Evolutionary conservation across 2,888 invertebrate species (phyloP), one percentile per base, ranked within the genome.

Genomic region (Itoplectis maculator): DNA sequence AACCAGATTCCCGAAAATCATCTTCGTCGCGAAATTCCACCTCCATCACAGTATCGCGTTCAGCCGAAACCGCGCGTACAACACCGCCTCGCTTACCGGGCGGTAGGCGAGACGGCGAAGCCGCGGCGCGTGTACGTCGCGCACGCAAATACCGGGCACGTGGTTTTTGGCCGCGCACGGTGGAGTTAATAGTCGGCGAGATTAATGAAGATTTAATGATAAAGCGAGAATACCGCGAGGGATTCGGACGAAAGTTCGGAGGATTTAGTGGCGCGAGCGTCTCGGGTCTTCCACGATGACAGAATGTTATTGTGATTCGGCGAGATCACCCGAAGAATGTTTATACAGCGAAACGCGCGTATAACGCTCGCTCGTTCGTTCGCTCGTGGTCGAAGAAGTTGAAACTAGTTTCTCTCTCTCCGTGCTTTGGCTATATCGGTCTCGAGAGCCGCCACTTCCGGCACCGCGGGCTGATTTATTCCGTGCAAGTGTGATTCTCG

Each of bases 401-500:
- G 68, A 23, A 82, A 82, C 79, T 82, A 82, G 73, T 82, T n/a
- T n/a, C n/a, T n/a, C n/a, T 29, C 29, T 82, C 73, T 77, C 68
- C 69, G 37, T 79, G 74, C 82, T 80, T 79, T 79, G 74, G 79
- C 73, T 84, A 79, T 84, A 84, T 84, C 84, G 82, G 82, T 80
- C 82, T 80, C 66, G 61, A 70, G 82, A 82, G 81, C 84, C 83
- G 79, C 83, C 83, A 83, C 79, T 85, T 85, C 84, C 83, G 84
- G 82, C 84, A 85, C 68, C 61, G 65, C 37, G 66, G 47, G 76
- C 80, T 85, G 84, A 85, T 85, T 85, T 85, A 85, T 85, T 83
- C 76, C 78, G 79, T 81, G 81, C 84, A 79, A 85, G 79, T 83
- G 84, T 85, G 83, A 85, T 81, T 83, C 76, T 85, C 83, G 79